These are phyloP conservation scores for Formicarius rufipectus DNA, from an alignment of 2,113 vertebrate species.

Conservation along the genomic window DNA sequence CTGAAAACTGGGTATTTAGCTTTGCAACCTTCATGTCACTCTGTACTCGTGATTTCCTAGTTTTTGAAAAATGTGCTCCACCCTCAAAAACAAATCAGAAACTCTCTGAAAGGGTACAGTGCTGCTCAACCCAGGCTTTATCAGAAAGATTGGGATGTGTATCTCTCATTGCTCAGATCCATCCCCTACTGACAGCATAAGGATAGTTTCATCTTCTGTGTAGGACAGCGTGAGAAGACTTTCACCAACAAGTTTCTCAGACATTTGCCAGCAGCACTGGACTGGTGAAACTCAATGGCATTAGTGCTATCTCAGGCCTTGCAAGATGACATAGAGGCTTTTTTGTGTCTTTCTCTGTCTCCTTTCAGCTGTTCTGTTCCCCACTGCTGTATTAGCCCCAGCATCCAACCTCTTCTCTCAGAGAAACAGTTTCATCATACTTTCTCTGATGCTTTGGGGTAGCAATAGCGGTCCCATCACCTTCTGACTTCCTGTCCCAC, in stretches of 20 bases:
- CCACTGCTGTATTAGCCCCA: not conserved
- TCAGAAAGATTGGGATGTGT: not conserved
- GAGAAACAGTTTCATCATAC: not conserved
- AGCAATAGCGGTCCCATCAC: not conserved
- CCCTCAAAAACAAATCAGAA: not conserved
- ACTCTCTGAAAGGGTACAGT: not conserved
- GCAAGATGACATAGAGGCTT: not conserved
- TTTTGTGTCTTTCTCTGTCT: not conserved
- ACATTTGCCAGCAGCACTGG: not conserved
- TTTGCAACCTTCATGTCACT: not conserved
- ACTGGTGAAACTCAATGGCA: not conserved
- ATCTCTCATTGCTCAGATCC: not conserved
- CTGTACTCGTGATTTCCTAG: not conserved
- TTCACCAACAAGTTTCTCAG: not conserved
- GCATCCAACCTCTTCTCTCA: not conserved
- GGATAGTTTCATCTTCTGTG: not conserved
- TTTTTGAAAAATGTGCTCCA: not conserved
- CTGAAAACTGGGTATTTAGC: not conserved
- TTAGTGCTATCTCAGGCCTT: not conserved
- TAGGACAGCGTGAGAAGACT: not conserved
- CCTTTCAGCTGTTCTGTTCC: not conserved
- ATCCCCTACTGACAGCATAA: not conserved
- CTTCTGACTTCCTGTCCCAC: not conserved
- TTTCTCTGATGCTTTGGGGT: not conserved
- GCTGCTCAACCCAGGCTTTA: not conserved